Percentiles rank a stretch among this genome's conserved stretches.
These are phyloP conservation scores for Drosophila kanekoi DNA, from an alignment of 2,888 invertebrate species.

Conservation along the genomic window DNA sequence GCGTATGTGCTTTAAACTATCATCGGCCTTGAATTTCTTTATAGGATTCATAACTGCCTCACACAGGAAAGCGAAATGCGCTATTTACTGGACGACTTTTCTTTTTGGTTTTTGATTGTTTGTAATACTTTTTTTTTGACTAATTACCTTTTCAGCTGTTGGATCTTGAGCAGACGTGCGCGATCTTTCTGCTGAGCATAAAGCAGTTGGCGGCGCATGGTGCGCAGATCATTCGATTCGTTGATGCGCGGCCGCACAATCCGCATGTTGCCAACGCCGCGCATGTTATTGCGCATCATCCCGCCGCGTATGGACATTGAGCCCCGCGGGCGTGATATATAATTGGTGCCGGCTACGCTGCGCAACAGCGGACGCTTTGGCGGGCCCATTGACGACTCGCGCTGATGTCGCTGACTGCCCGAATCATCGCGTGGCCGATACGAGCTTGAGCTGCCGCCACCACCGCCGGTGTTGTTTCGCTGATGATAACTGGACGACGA, in stretches of 20 bases:
- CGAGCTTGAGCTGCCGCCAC: conserved; percentile 67
- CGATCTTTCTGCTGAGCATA: conserved; percentile 84
- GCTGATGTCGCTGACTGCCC: conserved; percentile 74
- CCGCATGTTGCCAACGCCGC: conserved; percentile 80
- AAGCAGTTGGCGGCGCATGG: conserved; percentile 84
- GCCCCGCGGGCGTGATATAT: conserved; percentile 82
- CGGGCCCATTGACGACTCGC: conserved; percentile 84
- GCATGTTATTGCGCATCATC: conserved; percentile 74
- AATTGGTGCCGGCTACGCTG: conserved; percentile 81
- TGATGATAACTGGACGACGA: conserved; percentile 76
- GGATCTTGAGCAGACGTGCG: conserved; percentile 84
- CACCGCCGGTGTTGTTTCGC: conserved; percentile 71
- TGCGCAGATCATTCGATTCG: conserved; percentile 83
- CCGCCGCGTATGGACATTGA: conserved; percentile 80
- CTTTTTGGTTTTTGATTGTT: conserved; percentile 28
- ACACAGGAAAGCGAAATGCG: conserved; percentile 12
- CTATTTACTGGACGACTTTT: conserved; percentile 20
- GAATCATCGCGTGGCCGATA: conserved; percentile 73
- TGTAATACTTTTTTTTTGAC: conserved; percentile 39
- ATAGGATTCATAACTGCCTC: conserved; percentile 23
- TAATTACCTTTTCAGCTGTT: conserved; percentile 85
- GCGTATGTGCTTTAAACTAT: conserved; percentile 29
- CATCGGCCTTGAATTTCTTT: conserved; percentile 21
- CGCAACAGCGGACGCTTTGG: conserved; percentile 82
- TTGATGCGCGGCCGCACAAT: conserved; percentile 75